Conservation (phyloP, 2,113 vertebrate species). For the Coturnix japonica region DNA sequence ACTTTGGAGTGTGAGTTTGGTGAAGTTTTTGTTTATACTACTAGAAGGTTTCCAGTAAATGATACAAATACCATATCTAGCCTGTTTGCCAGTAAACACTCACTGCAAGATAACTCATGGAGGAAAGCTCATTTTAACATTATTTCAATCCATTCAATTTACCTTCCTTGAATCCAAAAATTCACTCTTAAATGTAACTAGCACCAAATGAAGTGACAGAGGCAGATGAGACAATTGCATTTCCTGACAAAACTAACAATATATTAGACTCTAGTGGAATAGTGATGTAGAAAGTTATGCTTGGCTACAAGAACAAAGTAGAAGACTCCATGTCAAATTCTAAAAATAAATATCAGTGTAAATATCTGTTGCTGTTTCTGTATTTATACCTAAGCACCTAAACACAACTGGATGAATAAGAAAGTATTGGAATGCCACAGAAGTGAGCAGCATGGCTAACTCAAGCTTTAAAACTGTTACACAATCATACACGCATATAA, state of each 20-base stretch:
- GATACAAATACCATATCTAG: not conserved
- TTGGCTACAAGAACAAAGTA: not conserved
- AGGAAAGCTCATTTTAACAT: not conserved
- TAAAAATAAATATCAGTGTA: not conserved
- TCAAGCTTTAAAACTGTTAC: not conserved
- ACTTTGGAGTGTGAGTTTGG: conserved; percentile 4
- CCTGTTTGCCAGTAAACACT: not conserved
- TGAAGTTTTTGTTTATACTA: conserved; percentile 23
- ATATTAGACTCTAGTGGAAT: not conserved
- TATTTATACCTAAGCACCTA: not conserved
- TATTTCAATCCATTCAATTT: not conserved
- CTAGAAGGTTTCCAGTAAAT: conserved; percentile 26
- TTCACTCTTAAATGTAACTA: not conserved
- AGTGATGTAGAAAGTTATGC: not conserved
- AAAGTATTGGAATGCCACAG: not conserved
- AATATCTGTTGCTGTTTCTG: not conserved
- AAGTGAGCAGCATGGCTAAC: not conserved
- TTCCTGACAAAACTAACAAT: not conserved
- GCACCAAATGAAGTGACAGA: not conserved
- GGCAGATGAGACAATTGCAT: not conserved
- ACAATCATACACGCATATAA: not conserved
- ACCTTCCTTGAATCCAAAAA: not conserved
- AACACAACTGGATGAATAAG: not conserved
- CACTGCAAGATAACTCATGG: not conserved
- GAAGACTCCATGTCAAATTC: not conserved